These are phyloP conservation scores for Plutomurus gul DNA, from an alignment of 1,140 invertebrate genomes.

Conservation along the genomic window DNA sequence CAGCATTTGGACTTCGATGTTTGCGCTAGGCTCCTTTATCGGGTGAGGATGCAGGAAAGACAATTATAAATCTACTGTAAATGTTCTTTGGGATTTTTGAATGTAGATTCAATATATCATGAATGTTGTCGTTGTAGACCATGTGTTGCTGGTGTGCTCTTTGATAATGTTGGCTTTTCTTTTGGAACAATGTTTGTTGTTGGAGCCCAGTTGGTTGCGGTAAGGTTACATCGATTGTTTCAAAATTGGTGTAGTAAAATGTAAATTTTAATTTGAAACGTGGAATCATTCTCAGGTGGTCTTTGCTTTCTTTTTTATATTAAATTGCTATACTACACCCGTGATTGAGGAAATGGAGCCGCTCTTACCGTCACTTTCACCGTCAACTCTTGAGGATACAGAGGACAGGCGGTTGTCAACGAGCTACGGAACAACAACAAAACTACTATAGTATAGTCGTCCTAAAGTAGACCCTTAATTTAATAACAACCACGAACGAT, in stretches of 20 bases:
- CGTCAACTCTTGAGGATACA: background rate
- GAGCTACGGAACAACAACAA: background rate
- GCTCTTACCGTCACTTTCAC: background rate
- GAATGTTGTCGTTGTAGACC: slow-evolving; percentile 60
- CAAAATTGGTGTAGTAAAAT: background rate
- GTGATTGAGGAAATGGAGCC: background rate
- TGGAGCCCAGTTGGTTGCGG: slow-evolving; percentile 67
- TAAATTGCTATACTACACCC: background rate
- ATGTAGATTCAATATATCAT: background rate
- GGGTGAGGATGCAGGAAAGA: slow-evolving; percentile 74
- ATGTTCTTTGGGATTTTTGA: background rate
- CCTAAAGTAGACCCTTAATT: no score
- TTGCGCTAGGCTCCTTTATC: slow-evolving; percentile 77
- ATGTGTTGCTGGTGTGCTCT: slow-evolving; percentile 75
- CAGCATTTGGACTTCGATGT: slow-evolving; percentile 81
- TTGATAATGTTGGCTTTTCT: slow-evolving; percentile 73
- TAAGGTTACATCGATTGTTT: no score
- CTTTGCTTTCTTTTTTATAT: background rate
- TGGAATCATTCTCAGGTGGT: background rate
- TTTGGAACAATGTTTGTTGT: slow-evolving; percentile 73
- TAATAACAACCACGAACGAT: no score
- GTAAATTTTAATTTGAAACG: background rate
- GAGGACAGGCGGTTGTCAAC: no score
- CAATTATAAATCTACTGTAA: background rate
- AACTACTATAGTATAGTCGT: background rate